Conservation (phyloP, 2,797 vertebrate species). For the Odontamblyopus lacepedii region DNA sequence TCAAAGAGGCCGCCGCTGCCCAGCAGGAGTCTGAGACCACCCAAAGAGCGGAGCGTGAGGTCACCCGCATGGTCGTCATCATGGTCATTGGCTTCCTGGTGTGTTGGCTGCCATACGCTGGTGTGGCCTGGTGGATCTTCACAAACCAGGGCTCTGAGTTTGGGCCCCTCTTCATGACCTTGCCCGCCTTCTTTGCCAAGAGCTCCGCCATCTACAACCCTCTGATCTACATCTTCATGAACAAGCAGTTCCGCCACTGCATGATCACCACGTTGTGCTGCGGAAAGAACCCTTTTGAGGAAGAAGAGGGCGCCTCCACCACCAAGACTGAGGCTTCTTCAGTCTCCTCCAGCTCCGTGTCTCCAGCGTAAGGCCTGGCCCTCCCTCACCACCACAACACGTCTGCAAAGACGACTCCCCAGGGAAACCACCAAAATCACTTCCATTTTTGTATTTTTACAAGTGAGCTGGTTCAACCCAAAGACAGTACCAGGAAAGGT, state of each 20-base stretch:
- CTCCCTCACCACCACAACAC: slow-evolving; percentile 39
- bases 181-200: slow-evolving; percentile 97
- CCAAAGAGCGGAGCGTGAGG: slow-evolving; percentile 96
- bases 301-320: slow-evolving; percentile 86
- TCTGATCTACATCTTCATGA: slow-evolving; percentile 94
- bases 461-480: slow-evolving; percentile 77
- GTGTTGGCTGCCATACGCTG: slow-evolving; percentile 90
- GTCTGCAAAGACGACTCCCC: slow-evolving; percentile 67
- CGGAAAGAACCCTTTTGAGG: slow-evolving; percentile 93
- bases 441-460: slow-evolving; percentile 78
- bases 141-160: slow-evolving; percentile 90
- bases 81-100: slow-evolving; percentile 90
- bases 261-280: slow-evolving; percentile 98
- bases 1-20: slow-evolving; percentile 94
- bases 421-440: slow-evolving; percentile 76
- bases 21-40: slow-evolving; percentile 98
- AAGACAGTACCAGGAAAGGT: slow-evolving; percentile 79
- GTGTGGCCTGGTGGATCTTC: slow-evolving; percentile 90
- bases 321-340: slow-evolving; percentile 94
- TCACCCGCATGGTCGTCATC: slow-evolving; percentile 94
- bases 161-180: slow-evolving; percentile 92
- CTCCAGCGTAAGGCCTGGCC: slow-evolving; percentile 85
- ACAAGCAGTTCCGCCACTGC: slow-evolving; percentile 98
- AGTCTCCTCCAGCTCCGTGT: slow-evolving; percentile 92
- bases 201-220: slow-evolving; percentile 90